Evolutionary conservation across 2,113 vertebrate species (phyloP).

Genomic region (Sinocyclocheilus rhinocerous): DNA sequence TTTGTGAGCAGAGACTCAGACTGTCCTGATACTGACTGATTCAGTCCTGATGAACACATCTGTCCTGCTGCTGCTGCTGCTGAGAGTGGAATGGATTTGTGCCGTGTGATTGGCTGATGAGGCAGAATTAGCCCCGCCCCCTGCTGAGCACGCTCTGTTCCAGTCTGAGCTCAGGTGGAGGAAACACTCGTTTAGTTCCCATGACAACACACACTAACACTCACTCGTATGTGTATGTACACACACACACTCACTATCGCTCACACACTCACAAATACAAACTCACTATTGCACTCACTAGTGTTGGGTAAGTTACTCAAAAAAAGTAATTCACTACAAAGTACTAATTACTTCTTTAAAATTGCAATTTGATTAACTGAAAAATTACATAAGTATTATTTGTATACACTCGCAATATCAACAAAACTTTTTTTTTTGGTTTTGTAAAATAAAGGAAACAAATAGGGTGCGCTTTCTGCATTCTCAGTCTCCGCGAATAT

Average conservation of each 20-base stretch:
- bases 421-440: too few species aligned
- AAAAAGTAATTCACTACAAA: too few species aligned
- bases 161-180: constrained; percentile 56
- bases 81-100: constrained; percentile 53
- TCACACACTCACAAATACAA: too few species aligned
- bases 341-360: too few species aligned
- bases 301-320: too few species aligned
- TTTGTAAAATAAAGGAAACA: too few species aligned
- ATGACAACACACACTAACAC: constrained; percentile 36
- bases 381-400: too few species aligned
- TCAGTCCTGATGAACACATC: background rate
- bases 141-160: constrained; percentile 54
- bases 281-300: too few species aligned
- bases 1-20: background rate
- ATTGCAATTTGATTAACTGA: too few species aligned
- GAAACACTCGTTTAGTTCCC: constrained; percentile 48
- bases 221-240: background rate
- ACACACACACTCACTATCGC: background rate
- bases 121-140: constrained; percentile 59
- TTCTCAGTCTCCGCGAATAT: too few species aligned
- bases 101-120: constrained; percentile 54
- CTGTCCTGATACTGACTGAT: background rate
- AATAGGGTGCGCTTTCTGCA: too few species aligned
- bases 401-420: too few species aligned
- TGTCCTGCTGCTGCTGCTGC: background rate